Evolutionary conservation across 2,888 invertebrate species (phyloP).

Genomic region (Sesamia inferens): DNA sequence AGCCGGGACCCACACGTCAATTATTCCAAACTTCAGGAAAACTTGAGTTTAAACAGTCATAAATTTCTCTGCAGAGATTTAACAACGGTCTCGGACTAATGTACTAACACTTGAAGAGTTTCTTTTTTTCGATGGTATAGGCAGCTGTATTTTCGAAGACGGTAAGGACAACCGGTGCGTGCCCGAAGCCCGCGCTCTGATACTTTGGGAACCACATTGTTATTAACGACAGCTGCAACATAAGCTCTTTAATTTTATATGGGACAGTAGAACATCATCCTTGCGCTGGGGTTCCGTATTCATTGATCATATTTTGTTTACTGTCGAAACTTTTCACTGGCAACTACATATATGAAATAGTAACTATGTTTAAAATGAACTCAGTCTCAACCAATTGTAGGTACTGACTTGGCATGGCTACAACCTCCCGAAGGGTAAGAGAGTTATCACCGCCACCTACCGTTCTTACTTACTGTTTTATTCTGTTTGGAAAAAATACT

Average conservation of each 20-base stretch:
- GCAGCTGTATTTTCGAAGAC: slow-evolving; percentile 77
- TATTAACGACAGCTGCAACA: slow-evolving; percentile 84
- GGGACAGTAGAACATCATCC: slow-evolving; percentile 58
- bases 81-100: slow-evolving; percentile 36
- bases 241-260: slow-evolving; percentile 72
- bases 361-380: too few relatives aligned
- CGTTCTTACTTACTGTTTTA: background rate
- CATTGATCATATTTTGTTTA: background rate
- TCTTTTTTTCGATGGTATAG: slow-evolving; percentile 46
- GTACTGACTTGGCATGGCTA: too few relatives aligned
- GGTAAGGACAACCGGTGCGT: slow-evolving; percentile 72
- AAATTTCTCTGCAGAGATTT: slow-evolving; percentile 41
- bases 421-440: too few relatives aligned
- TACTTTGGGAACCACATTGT: slow-evolving; percentile 79
- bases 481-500: background rate
- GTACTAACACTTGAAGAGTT: slow-evolving; percentile 33
- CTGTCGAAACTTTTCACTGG: background rate
- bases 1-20: background rate
- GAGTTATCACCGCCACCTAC: background rate
- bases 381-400: too few relatives aligned
- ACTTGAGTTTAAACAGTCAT: slow-evolving; percentile 3
- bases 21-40: slow-evolving; percentile 3
- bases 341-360: background rate
- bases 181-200: slow-evolving; percentile 71
- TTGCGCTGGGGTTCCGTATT: slow-evolving; percentile 49